These are phyloP conservation scores for Cephus spinipes DNA, from an alignment of 2,888 invertebrate genomes.

Conservation along the genomic window DNA sequence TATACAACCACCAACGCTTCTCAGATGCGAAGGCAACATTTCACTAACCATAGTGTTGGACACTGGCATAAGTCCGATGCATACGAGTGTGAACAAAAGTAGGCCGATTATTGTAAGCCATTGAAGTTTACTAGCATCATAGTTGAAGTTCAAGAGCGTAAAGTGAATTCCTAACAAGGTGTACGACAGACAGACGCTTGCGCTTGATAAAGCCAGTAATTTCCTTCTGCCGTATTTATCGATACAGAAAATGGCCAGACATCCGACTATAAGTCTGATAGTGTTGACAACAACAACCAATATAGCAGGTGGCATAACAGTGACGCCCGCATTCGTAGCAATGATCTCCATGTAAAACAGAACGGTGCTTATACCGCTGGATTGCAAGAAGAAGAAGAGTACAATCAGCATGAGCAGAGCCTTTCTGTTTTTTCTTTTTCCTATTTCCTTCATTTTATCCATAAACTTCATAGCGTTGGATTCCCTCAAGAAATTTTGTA, in stretches of 20 bases:
- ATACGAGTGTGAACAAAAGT: conserved; percentile 38
- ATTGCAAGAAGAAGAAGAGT: conserved; percentile 50
- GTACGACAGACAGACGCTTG: conserved; percentile 34
- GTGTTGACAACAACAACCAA: conserved; percentile 24
- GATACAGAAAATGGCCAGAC: conserved; percentile 23
- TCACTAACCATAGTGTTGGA: conserved; percentile 51
- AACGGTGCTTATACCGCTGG: conserved; percentile 49
- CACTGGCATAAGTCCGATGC: conserved; percentile 43
- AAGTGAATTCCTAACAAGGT: conserved; percentile 44
- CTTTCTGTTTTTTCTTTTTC: conserved; percentile 31
- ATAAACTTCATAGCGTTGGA: conserved; percentile 27
- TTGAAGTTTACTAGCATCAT: conserved; percentile 35
- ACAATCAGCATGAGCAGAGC: conserved; percentile 43
- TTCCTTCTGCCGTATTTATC: conserved; percentile 28
- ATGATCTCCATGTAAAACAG: conserved; percentile 35
- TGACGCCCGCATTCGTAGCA: conserved; percentile 24
- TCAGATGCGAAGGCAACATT: conserved; percentile 50
- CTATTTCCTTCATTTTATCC: conserved; percentile 32
- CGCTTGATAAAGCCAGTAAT: conserved; percentile 31
- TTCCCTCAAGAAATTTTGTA: conserved; percentile 44
- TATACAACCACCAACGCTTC: conserved; percentile 46
- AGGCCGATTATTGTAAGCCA: conserved; percentile 44
- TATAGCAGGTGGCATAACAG: conserved; percentile 23
- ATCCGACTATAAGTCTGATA: conserved; percentile 21
- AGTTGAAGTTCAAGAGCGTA: conserved; percentile 31